Percentiles rank a stretch among this genome's conserved stretches.
Evolutionary conservation across 2,888 invertebrate genomes (phyloP).

Genomic region (Volucella inflata): DNA sequence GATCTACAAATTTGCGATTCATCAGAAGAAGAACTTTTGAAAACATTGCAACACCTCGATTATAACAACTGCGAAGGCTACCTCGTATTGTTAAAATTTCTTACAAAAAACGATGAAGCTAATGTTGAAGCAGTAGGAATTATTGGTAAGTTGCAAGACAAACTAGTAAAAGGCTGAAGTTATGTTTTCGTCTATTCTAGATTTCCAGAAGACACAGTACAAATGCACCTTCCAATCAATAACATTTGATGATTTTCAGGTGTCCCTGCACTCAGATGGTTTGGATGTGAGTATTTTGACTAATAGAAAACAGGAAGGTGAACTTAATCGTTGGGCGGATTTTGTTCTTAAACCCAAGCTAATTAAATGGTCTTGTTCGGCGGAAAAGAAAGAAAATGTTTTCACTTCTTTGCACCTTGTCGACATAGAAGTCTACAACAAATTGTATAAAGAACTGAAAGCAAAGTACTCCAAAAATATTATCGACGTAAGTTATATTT

Average conservation of each 20-base stretch:
- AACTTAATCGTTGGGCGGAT: constrained; percentile 78
- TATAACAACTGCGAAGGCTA: constrained; percentile 76
- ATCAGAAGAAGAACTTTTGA: constrained; percentile 22
- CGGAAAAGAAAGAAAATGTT: constrained; percentile 80
- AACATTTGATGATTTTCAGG: constrained; percentile 77
- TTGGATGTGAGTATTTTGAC: constrained; percentile 63
- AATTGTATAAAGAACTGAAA: constrained; percentile 90
- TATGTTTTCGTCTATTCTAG: constrained; percentile 67
- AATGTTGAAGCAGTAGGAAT: constrained; percentile 77
- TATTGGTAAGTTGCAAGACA: constrained; percentile 77
- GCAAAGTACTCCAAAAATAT: constrained; percentile 90
- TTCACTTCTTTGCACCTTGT: constrained; percentile 90
- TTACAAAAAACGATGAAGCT: constrained; percentile 78
- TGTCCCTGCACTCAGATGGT: constrained; percentile 70
- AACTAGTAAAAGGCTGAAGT: background rate
- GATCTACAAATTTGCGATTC: background rate
- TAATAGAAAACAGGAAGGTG: constrained; percentile 47
- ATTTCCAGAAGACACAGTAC: constrained; percentile 78
- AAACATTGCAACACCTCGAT: background rate
- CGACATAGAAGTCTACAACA: constrained; percentile 88
- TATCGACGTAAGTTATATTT: constrained; percentile 85
- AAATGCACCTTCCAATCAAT: constrained; percentile 77
- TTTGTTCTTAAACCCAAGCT: constrained; percentile 85
- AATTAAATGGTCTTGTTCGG: constrained; percentile 79
- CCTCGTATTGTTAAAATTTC: constrained; percentile 77